Evolutionary conservation across 2,797 vertebrate genomes (phyloP), one percentile per base, ranked within the genome.

Genomic region (Chelonia mydas): DNA sequence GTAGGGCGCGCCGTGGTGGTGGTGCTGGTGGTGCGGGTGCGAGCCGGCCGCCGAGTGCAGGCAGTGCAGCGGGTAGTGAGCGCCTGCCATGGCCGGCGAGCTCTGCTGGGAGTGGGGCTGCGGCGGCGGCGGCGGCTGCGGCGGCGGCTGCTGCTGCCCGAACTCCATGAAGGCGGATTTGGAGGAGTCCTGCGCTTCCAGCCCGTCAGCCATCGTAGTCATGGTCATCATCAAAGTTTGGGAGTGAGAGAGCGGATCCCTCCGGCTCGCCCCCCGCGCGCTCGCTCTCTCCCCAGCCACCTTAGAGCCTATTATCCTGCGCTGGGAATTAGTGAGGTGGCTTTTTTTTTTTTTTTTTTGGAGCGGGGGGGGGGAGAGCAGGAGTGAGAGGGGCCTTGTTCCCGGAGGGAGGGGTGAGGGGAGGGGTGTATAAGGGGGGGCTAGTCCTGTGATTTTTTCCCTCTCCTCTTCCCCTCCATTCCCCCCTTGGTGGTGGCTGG

Each of bases 161-260:
- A 99, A 99, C 99, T 99, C 99, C 99, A 99, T 99, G 99, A 99
- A 99, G 97, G 99, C 99, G 97, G 99, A 99, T 98, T 99, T 99
- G 98, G 99, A 99, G 97, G 99, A 99, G 99, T 99, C 99, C 98
- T 99, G 99, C 98, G 99, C 99, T 98, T 99, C 99, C 99, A 99
- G 98, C 99, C 99, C 99, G 99, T 99, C 99, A 99, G 99, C 99
- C 99, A 99, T 99, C 99, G 99, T 99, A 98, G 99, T 99, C 99
- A 99, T 99, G 99, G 99, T 99, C 99, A 99, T 99, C 99, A 99
- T 99, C 99, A 99, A 99, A 99, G 98, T 99, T 99, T 99, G 99
- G 99, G 99, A 98, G 98, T 97, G 98, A 98, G 98, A 98, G 97
- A 98, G 98, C 98, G 96, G 95, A 97, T 97, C 98, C 97, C 98